A percentile compares a stretch with the other conserved stretches of the same genome.
These are phyloP conservation scores for Netelia virgata DNA, from an alignment of 2,888 invertebrate genomes.

Conservation along the genomic window DNA sequence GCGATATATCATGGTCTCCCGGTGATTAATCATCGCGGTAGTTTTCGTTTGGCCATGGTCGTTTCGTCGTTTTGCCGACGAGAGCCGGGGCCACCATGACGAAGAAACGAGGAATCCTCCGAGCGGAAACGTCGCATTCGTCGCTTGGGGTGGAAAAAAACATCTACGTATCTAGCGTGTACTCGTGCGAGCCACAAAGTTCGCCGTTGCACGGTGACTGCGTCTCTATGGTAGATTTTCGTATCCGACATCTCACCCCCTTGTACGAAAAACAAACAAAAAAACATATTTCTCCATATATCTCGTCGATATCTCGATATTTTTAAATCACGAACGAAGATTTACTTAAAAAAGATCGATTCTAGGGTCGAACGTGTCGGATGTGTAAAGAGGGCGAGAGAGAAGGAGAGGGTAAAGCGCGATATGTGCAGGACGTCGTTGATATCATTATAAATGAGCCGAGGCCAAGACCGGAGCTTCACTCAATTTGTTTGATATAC, in stretches of 20 bases:
- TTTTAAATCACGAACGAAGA: background rate
- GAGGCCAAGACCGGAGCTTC: conserved; percentile 75
- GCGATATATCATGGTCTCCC: conserved; percentile 77
- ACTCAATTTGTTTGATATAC: conserved; percentile 80
- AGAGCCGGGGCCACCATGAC: conserved; percentile 68
- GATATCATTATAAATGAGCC: conserved; percentile 79
- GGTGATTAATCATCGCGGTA: conserved; percentile 79
- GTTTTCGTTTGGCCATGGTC: conserved; percentile 65
- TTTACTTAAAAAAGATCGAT: conserved; percentile 1
- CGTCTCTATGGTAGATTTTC: conserved; percentile 26
- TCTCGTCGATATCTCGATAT: background rate
- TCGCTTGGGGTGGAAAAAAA: conserved; percentile 65
- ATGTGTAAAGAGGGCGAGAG: background rate
- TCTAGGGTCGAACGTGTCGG: background rate
- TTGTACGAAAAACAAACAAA: background rate
- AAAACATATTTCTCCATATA: background rate
- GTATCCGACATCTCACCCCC: background rate
- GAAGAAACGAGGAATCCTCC: conserved; percentile 75
- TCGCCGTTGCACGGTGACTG: conserved; percentile 31
- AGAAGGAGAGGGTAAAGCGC: background rate
- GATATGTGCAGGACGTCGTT: conserved; percentile 66
- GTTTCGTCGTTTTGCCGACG: conserved; percentile 30
- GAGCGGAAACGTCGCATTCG: conserved; percentile 74
- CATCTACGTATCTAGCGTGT: conserved; percentile 67
- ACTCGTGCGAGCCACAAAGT: conserved; percentile 33